phyloP scores from a whole-genome alignment of 2,888 invertebrate species.

The Drosophila subsilvestris region DNA sequence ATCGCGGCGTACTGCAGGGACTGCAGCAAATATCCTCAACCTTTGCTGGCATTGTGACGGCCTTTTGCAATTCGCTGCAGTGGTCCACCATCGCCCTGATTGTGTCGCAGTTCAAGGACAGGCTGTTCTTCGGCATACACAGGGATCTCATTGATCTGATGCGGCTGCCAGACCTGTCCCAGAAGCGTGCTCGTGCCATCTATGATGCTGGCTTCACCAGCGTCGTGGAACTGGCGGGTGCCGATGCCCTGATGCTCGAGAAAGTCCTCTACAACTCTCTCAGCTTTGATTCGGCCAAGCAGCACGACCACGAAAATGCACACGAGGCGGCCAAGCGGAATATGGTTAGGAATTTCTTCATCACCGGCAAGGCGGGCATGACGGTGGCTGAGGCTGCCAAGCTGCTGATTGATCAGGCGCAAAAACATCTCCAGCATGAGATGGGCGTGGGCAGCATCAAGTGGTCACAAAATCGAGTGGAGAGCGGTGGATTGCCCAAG shows the following conservation, averaged over 20 bases:
- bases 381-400: constrained; percentile 93
- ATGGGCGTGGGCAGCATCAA: constrained; percentile 89
- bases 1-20: constrained; percentile 95
- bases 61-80: constrained; percentile 96
- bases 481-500: neutral
- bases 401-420: constrained; percentile 91
- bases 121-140: constrained; percentile 97
- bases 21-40: constrained; percentile 97
- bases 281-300: constrained; percentile 94
- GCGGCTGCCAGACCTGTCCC: constrained; percentile 92
- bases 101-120: constrained; percentile 95
- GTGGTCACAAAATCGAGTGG: constrained; percentile 85
- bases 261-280: constrained; percentile 90
- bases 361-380: constrained; percentile 91
- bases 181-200: constrained; percentile 92
- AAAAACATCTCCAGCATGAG: constrained; percentile 88
- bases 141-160: constrained; percentile 96
- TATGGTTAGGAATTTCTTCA: constrained; percentile 89
- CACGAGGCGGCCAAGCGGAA: constrained; percentile 88
- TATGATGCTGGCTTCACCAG: constrained; percentile 92
- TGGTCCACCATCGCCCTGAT: constrained; percentile 96
- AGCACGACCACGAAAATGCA: constrained; percentile 88
- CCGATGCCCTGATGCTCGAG: constrained; percentile 89
- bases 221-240: constrained; percentile 91
- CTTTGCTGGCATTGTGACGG: constrained; percentile 98